These are phyloP conservation scores for Lysandra coridon DNA, from an alignment of 2,888 invertebrate genomes.

Conservation along the genomic window DNA sequence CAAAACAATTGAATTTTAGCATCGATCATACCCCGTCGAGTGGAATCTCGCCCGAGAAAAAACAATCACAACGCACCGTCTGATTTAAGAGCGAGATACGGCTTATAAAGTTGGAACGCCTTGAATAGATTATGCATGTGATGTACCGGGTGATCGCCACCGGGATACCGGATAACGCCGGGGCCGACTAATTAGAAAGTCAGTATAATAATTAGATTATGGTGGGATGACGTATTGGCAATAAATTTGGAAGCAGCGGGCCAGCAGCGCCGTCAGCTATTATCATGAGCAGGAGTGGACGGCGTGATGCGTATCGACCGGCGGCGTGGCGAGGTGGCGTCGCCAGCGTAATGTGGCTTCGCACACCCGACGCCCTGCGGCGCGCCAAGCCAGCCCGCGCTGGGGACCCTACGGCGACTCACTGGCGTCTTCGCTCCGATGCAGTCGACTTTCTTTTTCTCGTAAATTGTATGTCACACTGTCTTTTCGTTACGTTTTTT, in stretches of 20 bases:
- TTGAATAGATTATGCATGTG: neutral
- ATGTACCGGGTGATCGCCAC: neutral
- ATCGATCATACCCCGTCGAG: conserved; percentile 45
- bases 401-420: conserved; percentile 55
- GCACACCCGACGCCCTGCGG: conserved; percentile 61
- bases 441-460: conserved; percentile 43
- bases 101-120: conserved; percentile 16
- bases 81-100: conserved; percentile 35
- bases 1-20: conserved; percentile 65
- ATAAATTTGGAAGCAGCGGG: conserved; percentile 37
- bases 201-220: conserved; percentile 12
- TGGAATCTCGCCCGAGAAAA: conserved; percentile 35
- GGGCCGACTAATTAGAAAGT: conserved; percentile 18
- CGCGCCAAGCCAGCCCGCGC: conserved; percentile 58
- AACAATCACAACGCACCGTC: conserved; percentile 36
- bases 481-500: conserved; percentile 42
- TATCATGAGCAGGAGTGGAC: conserved; percentile 34
- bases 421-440: conserved; percentile 45
- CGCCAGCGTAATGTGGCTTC: conserved; percentile 48
- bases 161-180: neutral
- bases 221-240: conserved; percentile 29
- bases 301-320: conserved; percentile 57
- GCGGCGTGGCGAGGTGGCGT: conserved; percentile 57
- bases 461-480: conserved; percentile 43
- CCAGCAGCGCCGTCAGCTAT: conserved; percentile 36